A percentile compares a stretch with the other conserved stretches of the same genome.
These are phyloP conservation scores for Dasyurus viverrinus DNA, from an alignment of 2,113 vertebrate species.

Conservation along the genomic window DNA sequence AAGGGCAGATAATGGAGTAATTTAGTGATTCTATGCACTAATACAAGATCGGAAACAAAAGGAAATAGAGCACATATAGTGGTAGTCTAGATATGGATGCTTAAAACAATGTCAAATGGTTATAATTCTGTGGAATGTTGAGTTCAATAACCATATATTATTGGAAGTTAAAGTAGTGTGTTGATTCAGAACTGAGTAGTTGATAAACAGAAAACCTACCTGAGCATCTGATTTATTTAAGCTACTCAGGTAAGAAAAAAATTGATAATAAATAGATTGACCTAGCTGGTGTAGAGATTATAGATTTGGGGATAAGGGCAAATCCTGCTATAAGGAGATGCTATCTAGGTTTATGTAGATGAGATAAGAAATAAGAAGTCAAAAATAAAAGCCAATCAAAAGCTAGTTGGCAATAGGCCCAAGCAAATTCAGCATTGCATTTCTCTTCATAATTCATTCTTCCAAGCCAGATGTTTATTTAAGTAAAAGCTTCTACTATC, in stretches of 20 bases:
- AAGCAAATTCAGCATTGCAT: neutral
- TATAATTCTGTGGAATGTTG: neutral
- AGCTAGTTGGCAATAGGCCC: neutral
- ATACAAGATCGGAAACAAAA: neutral
- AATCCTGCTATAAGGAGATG: neutral
- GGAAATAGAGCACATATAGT: neutral
- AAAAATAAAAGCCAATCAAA: constrained; percentile 21
- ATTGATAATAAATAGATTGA: neutral
- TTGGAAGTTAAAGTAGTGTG: neutral
- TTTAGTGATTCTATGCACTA: neutral
- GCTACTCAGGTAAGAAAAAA: neutral
- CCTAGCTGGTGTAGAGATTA: neutral
- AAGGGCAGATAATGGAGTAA: neutral
- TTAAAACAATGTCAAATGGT: neutral
- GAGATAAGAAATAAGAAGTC: neutral
- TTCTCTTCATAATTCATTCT: neutral
- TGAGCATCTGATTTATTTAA: neutral
- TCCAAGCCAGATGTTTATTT: neutral
- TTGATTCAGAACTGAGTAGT: neutral
- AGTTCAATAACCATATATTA: neutral
- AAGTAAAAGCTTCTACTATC: constrained; percentile 3
- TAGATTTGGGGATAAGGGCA: neutral
- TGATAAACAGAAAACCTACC: neutral
- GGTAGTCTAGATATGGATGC: neutral
- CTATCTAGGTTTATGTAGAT: neutral